Evolutionary conservation across 2,888 invertebrate genomes (phyloP), one percentile per base, ranked within the genome.

Genomic region (Watsonalla cultraria): DNA sequence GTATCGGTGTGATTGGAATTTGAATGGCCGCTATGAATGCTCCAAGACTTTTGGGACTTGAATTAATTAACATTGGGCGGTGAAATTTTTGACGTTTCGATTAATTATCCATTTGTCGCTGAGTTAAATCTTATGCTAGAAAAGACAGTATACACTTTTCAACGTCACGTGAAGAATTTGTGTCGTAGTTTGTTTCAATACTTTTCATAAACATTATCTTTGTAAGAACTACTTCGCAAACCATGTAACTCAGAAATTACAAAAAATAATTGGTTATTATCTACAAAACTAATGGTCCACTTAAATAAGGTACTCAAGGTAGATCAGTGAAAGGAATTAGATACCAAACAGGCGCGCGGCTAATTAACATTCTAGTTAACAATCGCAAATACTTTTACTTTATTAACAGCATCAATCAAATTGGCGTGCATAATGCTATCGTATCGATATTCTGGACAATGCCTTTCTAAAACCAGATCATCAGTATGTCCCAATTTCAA

Each of bases 1-100:
- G 11, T 37, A 49, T 62, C 57, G 53, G 54, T 62, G 72, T 67
- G 76, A 66, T 59, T 54, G 55, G 76, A 77, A 76, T 76, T 68
- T 64, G 50, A 73, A 76, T 70, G 54, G 53, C 50, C 48, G 54
- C 42, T 51, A 53, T 48, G 55, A 48, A 62, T 60, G 58, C 62
- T 57, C 58, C 64, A 60, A 54, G 49, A 53, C 37, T 0, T 49
- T 49, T 49, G 49, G 49, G 39, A 39, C 37, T 57, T 58, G 59
- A 60, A 59, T 67, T 58, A 57, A 60, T 67, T 54, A 54, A 51
- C 56, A 57, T 54, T 46, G 51, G 45, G 54, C n/a, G 37, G 49
- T 49, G 37, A 37, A 49, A 49, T 15, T 49, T 37, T 48, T 37
- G 37, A 14, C 37, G 37, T 14, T 48, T 37, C 34, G 14, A 37